Conservation (phyloP, 2,888 invertebrate genomes). For the Linnaemya tessellans region DNA sequence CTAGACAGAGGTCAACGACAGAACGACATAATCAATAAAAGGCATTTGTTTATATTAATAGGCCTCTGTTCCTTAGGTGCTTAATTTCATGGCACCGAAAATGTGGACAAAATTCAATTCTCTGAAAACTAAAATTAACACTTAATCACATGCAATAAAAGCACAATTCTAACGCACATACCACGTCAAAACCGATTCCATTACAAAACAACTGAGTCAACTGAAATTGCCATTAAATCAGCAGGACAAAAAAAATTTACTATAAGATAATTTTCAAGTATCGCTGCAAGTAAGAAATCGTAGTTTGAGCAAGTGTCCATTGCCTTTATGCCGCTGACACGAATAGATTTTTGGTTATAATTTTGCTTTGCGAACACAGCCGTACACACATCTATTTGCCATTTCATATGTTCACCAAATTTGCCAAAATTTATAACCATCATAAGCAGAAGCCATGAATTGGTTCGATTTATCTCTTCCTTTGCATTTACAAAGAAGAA, state of each 20-base stretch:
- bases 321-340: constrained; percentile 18
- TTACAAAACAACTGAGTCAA: constrained; percentile 55
- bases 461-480: constrained; percentile 64
- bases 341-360: constrained; percentile 46
- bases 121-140: not conserved
- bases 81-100: not conserved
- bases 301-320: constrained; percentile 4
- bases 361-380: constrained; percentile 17
- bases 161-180: not conserved
- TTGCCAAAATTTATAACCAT: constrained; percentile 60
- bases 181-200: constrained; percentile 45
- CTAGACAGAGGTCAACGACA: no score
- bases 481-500: constrained; percentile 47
- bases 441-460: constrained; percentile 62
- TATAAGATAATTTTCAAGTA: constrained; percentile 15
- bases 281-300: constrained; percentile 9
- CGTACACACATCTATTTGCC: not conserved
- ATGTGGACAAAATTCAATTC: not conserved
- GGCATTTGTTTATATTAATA: not conserved
- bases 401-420: not conserved
- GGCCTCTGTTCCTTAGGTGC: not conserved
- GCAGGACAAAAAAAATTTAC: constrained; percentile 31
- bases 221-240: constrained; percentile 42
- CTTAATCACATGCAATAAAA: not conserved
- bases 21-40: no score